Evolutionary conservation across 2,888 invertebrate species (phyloP), one percentile per base, ranked within the genome.

Genomic region (Fabriciana adippe): DNA sequence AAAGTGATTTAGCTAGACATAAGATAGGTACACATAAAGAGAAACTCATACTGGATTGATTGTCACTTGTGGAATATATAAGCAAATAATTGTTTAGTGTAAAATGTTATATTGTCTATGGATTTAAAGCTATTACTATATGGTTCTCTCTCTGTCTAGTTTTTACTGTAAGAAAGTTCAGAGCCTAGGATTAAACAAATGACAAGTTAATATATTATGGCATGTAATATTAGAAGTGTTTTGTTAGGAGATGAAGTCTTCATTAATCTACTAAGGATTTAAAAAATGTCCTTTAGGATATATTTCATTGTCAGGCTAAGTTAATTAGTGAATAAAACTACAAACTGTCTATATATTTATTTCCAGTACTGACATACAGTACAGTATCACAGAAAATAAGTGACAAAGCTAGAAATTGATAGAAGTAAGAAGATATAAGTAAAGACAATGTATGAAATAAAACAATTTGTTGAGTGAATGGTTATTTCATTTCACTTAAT

Each of bases 1-100:
- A 86, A 71, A 88, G 84, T 81, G 92, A 92, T 80, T 80, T 92
- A 1, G 83, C 86, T 1, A 81, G 89, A 71, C 92, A 92, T 76
- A 88, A 84, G 73, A 81, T 84, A 70, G 87, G 84, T 31, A 86
- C 87, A 16, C 90, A 90, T 73, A 89, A 88, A 73, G 85, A 88
- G 74, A 86, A 77, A 77, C 78, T 87, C 71, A 11, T 41, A 41
- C 11, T 41, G 11, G 35, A 11, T 41, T 41, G 2, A 41, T 41
- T 41, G 11, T 41, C 11, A 41, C 11, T 41, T 41, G 11, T 41
- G 35, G 35, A 26, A 26, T 26, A 26, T 26, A 26, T 0, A 26
- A 26, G 26, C 26, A 26, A 26, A 26, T 26, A 26, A 26, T 26
- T 26, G 26, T 26, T 26, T 26, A 26, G 26, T 4, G 26, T 26